phyloP scores from a whole-genome alignment of 2,888 invertebrate species.

The Apamea epomidion region DNA sequence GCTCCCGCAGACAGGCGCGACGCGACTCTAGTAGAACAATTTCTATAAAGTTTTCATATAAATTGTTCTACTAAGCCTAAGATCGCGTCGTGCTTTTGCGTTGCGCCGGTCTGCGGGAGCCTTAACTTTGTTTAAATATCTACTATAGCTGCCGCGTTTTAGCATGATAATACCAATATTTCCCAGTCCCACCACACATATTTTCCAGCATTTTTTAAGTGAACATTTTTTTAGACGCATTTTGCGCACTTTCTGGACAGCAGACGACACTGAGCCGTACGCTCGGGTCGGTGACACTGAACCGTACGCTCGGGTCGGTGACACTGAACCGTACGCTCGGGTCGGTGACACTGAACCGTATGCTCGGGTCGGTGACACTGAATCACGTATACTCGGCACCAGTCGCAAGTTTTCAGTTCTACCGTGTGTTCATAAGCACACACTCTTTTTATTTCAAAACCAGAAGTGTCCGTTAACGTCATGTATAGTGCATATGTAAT shows the following conservation, averaged over 20 bases:
- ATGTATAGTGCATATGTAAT: too few species aligned
- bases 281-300: too few species aligned
- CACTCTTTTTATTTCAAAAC: neutral
- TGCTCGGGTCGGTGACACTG: neutral
- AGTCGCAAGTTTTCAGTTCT: neutral
- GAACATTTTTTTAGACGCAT: neutral
- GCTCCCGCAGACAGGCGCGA: neutral
- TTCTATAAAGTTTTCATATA: too few species aligned
- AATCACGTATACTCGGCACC: neutral
- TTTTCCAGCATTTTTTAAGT: neutral
- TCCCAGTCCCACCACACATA: too few species aligned
- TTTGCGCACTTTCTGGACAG: neutral
- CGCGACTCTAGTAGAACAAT: too few species aligned
- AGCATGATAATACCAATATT: too few species aligned
- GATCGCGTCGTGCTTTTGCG: too few species aligned
- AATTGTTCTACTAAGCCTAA: too few species aligned
- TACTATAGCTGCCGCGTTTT: neutral
- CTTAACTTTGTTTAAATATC: neutral
- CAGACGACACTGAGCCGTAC: too few species aligned
- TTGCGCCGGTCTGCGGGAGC: too few species aligned
- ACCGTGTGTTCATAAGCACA: neutral
- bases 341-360: neutral
- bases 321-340: too few species aligned
- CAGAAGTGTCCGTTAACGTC: neutral
- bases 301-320: too few species aligned